Evolutionary conservation across 2,888 invertebrate genomes (phyloP).

Genomic region (Epinotia brunnichana): DNA sequence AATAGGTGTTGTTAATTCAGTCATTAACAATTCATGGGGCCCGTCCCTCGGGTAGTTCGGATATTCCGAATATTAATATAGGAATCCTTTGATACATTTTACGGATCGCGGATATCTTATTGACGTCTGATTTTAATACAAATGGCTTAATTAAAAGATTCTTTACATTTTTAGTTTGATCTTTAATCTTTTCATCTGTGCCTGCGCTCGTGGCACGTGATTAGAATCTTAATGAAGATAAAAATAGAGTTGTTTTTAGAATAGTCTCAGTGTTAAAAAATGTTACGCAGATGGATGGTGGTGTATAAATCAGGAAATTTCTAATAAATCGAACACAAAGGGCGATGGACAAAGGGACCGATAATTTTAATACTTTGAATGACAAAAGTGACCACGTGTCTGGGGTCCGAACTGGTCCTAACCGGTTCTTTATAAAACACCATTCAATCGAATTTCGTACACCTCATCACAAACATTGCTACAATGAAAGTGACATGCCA

Average conservation of each 20-base stretch:
- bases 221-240: slow-evolving; percentile 27
- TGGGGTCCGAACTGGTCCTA: slow-evolving; percentile 72
- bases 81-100: slow-evolving; percentile 57
- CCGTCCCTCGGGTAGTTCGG: slow-evolving; percentile 49
- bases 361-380: slow-evolving; percentile 76
- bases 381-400: slow-evolving; percentile 82
- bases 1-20: slow-evolving; percentile 83
- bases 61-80: slow-evolving; percentile 56
- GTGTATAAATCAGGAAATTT: slow-evolving; percentile 55
- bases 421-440: slow-evolving; percentile 77
- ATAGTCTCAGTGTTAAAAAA: slow-evolving; percentile 9
- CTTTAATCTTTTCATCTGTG: slow-evolving; percentile 27
- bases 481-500: slow-evolving; percentile 38
- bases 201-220: not conserved
- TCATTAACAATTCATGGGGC: slow-evolving; percentile 81
- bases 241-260: slow-evolving; percentile 17
- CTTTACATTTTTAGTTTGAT: slow-evolving; percentile 35
- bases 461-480: slow-evolving; percentile 52
- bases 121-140: slow-evolving; percentile 47
- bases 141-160: slow-evolving; percentile 40
- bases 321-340: slow-evolving; percentile 54
- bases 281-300: slow-evolving; percentile 40
- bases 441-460: slow-evolving; percentile 77
- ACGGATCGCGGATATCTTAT: slow-evolving; percentile 43
- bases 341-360: slow-evolving; percentile 66